Evolutionary conservation across 2,113 vertebrate species (phyloP).

Genomic region (Entomyzon cyanotis): DNA sequence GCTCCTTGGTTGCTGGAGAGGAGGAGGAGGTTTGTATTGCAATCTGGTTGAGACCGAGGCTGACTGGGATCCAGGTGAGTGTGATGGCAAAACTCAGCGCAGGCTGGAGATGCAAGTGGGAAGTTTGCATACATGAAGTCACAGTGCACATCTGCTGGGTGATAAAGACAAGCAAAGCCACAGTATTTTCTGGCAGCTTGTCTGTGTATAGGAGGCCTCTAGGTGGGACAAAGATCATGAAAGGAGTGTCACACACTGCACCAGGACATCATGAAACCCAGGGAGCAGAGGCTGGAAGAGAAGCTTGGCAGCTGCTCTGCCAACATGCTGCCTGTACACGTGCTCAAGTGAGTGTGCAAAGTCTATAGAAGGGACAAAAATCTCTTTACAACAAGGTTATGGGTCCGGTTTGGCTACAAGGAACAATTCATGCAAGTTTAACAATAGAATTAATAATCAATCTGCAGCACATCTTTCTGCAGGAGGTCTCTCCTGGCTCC

Average conservation of each 20-base stretch:
- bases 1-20: neutral
- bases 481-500: neutral
- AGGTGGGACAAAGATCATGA: neutral
- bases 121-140: conserved; percentile 18
- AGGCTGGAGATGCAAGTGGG: neutral
- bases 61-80: neutral
- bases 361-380: neutral
- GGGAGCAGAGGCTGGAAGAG: neutral
- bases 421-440: neutral
- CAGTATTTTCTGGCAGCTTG: neutral
- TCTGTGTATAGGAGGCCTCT: conserved; percentile 7
- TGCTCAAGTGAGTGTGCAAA: neutral
- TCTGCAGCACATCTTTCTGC: neutral
- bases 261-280: neutral
- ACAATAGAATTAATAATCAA: neutral
- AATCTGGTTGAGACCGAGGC: neutral
- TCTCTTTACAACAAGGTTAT: neutral
- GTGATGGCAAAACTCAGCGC: neutral
- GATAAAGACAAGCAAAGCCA: neutral
- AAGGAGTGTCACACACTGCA: neutral
- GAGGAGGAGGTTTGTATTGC: conserved; percentile 10
- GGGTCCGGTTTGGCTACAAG: neutral
- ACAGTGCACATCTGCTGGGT: conserved; percentile 49
- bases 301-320: neutral
- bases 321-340: neutral